Evolutionary conservation across 2,797 vertebrate genomes (phyloP).

Genomic region (Enteromius thamalakanensis): DNA sequence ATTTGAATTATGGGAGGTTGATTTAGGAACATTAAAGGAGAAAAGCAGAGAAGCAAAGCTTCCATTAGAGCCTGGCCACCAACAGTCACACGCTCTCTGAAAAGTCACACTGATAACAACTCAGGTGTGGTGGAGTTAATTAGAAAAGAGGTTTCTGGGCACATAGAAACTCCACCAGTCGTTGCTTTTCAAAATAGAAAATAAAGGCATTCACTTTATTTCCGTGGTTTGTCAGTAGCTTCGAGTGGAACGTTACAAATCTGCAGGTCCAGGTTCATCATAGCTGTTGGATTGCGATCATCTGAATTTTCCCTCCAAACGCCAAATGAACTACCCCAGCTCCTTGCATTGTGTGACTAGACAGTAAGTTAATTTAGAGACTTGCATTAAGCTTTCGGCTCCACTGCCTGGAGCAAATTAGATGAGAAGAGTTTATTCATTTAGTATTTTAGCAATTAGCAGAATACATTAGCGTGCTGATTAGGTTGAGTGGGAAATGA

Average conservation of each 20-base stretch:
- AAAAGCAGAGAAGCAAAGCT: conserved; percentile 46
- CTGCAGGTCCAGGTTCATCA: not conserved
- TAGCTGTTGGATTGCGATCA: conserved; percentile 3
- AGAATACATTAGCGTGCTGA: conserved; percentile 45
- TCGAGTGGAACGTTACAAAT: not conserved
- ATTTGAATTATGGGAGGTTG: conserved; percentile 63
- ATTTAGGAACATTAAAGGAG: conserved; percentile 59
- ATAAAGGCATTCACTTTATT: not conserved
- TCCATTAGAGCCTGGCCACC: conserved; percentile 44
- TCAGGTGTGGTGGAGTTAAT: conserved; percentile 51
- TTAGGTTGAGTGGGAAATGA: conserved; percentile 39
- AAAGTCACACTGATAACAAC: conserved; percentile 39
- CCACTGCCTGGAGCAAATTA: conserved; percentile 47
- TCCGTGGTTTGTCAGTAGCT: not conserved
- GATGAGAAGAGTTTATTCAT: conserved; percentile 53
- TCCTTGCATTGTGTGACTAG: conserved; percentile 35
- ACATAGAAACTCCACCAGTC: not conserved
- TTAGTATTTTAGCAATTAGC: conserved; percentile 54
- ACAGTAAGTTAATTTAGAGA: conserved; percentile 52
- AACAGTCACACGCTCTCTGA: conserved; percentile 7
- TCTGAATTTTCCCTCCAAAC: not conserved
- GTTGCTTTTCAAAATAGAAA: conserved; percentile 2
- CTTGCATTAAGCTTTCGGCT: conserved; percentile 43
- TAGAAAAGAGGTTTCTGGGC: conserved; percentile 35
- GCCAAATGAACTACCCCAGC: conserved; percentile 8